Conservation (phyloP, 2,113 vertebrate species). For the Oncorhynchus clarkii region DNA sequence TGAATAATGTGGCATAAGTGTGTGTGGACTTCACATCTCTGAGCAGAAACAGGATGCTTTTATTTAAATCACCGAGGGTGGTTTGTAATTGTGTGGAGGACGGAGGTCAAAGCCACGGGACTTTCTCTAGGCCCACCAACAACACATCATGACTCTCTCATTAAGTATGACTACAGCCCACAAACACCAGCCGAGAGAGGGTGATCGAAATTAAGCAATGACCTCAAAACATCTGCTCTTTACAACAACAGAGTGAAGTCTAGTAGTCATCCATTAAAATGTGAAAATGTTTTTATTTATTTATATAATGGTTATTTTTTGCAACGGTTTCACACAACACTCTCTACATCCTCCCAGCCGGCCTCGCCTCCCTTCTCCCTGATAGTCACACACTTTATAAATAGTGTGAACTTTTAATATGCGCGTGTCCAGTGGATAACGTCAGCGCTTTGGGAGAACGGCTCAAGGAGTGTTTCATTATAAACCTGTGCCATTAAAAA, state of each 20-base stretch:
- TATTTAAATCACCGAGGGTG: constrained; percentile 37
- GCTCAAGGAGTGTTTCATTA: constrained; percentile 75
- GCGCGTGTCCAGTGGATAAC: constrained; percentile 66
- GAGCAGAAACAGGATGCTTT: constrained; percentile 13
- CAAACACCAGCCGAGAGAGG: constrained; percentile 46
- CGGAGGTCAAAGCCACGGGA: constrained; percentile 8
- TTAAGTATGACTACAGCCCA: constrained; percentile 27
- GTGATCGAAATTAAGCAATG: constrained; percentile 30
- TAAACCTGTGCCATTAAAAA: constrained; percentile 70
- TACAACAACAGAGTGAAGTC: constrained; percentile 22
- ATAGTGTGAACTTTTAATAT: constrained; percentile 65
- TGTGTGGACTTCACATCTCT: constrained; percentile 13
- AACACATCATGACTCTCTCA: constrained; percentile 16
- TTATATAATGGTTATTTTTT: not conserved
- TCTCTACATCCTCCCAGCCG: constrained; percentile 34
- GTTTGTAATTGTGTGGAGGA: constrained; percentile 24
- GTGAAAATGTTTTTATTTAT: too few species aligned
- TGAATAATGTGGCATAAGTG: not conserved
- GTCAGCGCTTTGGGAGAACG: constrained; percentile 70
- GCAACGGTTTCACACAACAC: not conserved
- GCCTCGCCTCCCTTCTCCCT: constrained; percentile 3
- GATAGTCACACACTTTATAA: constrained; percentile 65
- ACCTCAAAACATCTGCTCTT: constrained; percentile 61
- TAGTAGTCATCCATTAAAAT: constrained; percentile 26
- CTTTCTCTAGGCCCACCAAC: not conserved